Evolutionary conservation across 1,140 invertebrate genomes (phyloP), one percentile per base, ranked within the genome.

Genomic region (Drosophila repleta): DNA sequence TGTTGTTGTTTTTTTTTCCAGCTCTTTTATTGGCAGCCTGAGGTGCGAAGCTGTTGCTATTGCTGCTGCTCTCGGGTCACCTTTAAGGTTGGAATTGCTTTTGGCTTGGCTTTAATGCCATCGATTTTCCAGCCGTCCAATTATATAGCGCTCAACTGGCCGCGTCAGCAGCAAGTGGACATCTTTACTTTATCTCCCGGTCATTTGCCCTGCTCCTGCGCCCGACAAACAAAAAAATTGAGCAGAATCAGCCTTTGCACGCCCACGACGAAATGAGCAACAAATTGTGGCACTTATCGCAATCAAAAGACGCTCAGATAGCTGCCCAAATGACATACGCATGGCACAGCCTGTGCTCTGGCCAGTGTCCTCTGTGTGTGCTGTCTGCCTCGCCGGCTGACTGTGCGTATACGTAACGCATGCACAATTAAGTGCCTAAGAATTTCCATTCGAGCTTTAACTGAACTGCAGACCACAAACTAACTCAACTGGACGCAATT

Each of bases 211-310:
- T 29, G 6, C 8, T 8, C 6, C 1, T 29, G 26, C 26, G 4
- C 29, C 26, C 26, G 7, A n/a, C n/a, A n/a, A n/a, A n/a, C n/a
- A n/a, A n/a, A n/a, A n/a, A 62, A 26, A 55, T 63, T 55, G 48
- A 63, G 66, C 58, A 29, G 29, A 35, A 63, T 69, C 66, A 53
- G 66, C 58, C 51, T 39, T 29, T 26, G 41, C 21, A 45, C 66
- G 41, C 32, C 46, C 48, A 35, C 48, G 39, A 17, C 43, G 46
- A 35, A 60, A 32, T 20, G 57, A 53, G 39, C 26, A 53, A 15
- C 49, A 55, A 63, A 55, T 69, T 69, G 58, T 61, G 58, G 41
- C 66, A 69, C 58, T 69, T 69, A 69, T 62, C 66, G 66, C 66
- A 46, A 69, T 63, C 58, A 52, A 39, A 43, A 29, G 37, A 37